Evolutionary conservation across 1,140 invertebrate species (phyloP).

Genomic region (Drosophila tropicalis): DNA sequence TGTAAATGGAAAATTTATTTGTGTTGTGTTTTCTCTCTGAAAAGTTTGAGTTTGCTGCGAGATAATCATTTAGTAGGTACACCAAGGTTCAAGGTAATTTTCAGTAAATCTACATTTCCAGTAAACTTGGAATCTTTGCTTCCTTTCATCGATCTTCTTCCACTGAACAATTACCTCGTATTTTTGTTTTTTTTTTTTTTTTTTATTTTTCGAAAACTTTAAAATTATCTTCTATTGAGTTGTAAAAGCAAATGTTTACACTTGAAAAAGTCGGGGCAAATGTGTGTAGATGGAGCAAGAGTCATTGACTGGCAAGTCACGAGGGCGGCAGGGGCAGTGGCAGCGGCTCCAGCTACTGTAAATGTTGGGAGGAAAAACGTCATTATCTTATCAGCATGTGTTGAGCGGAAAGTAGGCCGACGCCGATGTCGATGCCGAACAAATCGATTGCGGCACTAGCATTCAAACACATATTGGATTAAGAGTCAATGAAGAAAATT

Average conservation of each 20-base stretch:
- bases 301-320: slow-evolving; percentile 41
- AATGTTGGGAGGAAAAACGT: slow-evolving; percentile 61
- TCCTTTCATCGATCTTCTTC: background rate
- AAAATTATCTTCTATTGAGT: slow-evolving; percentile 12
- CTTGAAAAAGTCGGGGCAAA: background rate
- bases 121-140: background rate
- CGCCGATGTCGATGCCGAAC: slow-evolving; percentile 26
- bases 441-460: slow-evolving; percentile 70
- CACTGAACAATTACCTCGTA: background rate
- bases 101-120: slow-evolving; percentile 3
- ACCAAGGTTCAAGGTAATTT: background rate
- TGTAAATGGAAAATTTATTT: slow-evolving; percentile 35
- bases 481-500: slow-evolving; percentile 48
- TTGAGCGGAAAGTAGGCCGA: slow-evolving; percentile 63
- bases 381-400: slow-evolving; percentile 76
- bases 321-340: slow-evolving; percentile 18
- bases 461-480: slow-evolving; percentile 36
- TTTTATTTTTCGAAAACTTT: background rate
- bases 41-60: slow-evolving; percentile 11
- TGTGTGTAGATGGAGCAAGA: slow-evolving; percentile 17
- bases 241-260: slow-evolving; percentile 38
- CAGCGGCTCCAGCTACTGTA: slow-evolving; percentile 43
- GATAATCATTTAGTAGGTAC: slow-evolving; percentile 10
- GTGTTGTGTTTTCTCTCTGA: slow-evolving; percentile 12
- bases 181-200: background rate